Evolutionary conservation across 2,113 vertebrate species (phyloP).

Genomic region (Elanus axillaris): DNA sequence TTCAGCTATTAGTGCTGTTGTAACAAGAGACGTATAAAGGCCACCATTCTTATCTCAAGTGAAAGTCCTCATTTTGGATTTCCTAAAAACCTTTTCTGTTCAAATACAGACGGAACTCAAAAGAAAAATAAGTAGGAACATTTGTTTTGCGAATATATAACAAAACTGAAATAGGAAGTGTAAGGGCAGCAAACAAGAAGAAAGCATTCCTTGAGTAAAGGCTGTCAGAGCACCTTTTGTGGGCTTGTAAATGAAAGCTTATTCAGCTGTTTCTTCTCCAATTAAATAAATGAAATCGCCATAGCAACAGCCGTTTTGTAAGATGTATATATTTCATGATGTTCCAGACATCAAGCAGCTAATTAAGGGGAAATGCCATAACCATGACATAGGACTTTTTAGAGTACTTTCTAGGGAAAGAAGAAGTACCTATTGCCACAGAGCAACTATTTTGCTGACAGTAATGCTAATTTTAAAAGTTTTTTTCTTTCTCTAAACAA

Average conservation of each 20-base stretch:
- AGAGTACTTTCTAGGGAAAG: not conserved
- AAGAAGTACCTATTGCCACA: not conserved
- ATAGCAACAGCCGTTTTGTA: slow-evolving; percentile 3
- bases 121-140: not conserved
- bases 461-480: not conserved
- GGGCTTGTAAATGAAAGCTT: not conserved
- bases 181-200: not conserved
- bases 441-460: not conserved
- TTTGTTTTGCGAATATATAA: not conserved
- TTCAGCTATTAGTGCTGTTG: not conserved
- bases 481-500: not conserved
- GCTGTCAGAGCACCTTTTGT: not conserved
- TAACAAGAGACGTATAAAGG: not conserved
- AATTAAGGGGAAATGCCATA: not conserved
- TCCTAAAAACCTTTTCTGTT: not conserved
- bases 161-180: not conserved
- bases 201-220: not conserved
- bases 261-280: not conserved
- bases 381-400: not conserved
- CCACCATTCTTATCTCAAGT: not conserved
- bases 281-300: not conserved
- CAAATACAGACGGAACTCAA: not conserved
- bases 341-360: not conserved
- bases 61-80: not conserved
- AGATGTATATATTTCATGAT: not conserved